Base-by-base conservation (phyloP, 2,888 invertebrate genomes). In the Polyploca ridens region DNA sequence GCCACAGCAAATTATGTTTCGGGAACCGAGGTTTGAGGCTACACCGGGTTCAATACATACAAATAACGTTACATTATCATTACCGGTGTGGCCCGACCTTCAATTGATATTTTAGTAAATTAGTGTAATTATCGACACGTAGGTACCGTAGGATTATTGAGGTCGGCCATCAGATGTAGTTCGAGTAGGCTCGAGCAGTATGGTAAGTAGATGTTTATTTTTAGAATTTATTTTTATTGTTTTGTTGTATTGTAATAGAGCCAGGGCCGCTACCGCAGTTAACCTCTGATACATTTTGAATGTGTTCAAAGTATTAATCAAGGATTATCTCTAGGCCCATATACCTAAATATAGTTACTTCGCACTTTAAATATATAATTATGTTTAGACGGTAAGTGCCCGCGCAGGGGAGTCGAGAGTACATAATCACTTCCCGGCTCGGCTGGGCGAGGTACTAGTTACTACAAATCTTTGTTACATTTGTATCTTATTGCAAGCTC, bases 151-250 rank as follows among this genome's bases (percentile, higher is more conserved):
- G 38, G 38, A 38, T 38, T n/a, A 10, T 41, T 3, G 44, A 44
- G 44, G 49, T 49, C 49, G 16, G 49, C 49, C 49, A 49, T 49
- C 49, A 49, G 14, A 2, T 41, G 41, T 16, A 49, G 49, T 6
- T 49, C 54, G 54, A 54, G 54, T 54, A 54, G 54, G 19, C 54
- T 54, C 19, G 19, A 54, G 14, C 3, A 54, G 10, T 54, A n/a
- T n/a, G 46, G 46, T 54, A 54, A 54, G 54, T 19, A 19, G 54
- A 54, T 54, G 54, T 54, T 54, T 54, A 54, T 54, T 54, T 54
- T 54, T 54, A 54, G 54, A 54, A 54, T 19, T 16, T 54, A 49
- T 49, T 49, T 49, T 49, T 49, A 49, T 44, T 49, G 49, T 41
- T 49, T 54, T 19, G 54, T 54, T 19, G 16, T 46, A n/a, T n/a